Base-by-base conservation (phyloP, 2,797 vertebrate genomes). In the Malacoctenus gilli region DNA sequence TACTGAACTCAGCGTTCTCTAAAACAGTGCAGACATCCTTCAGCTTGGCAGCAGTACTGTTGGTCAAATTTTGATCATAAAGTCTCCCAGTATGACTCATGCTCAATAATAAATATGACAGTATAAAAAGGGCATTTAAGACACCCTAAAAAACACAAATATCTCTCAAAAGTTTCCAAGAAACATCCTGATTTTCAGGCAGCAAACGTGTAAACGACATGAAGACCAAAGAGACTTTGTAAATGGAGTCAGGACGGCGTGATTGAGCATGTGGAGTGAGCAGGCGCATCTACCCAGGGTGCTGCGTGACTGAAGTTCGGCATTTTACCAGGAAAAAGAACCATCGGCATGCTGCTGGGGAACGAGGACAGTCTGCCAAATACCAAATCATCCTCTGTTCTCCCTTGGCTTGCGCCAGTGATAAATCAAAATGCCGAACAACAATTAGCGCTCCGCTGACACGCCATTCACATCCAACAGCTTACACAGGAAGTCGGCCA, bases 361-460 rank as follows among this genome's bases (percentile, higher is more conserved):
- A 80, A 72, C 2, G 43, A 38, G 44, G 64, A 72, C 50, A 64
- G 64, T 35, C 82, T 79, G 78, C 86, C 84, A 85, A 85, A 82
- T 68, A 71, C 68, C 79, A 79, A 83, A 88, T 74, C 68, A 64
- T 84, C 72, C 69, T 71, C 70, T 79, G 60, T 76, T 85, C 72
- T 80, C 69, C 58, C 55, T 68, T 83, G 82, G 78, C 84, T 77
- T 72, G 62, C 4, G 57, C 19, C 56, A 70, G 72, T 55, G 65
- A 86, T 85, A 83, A 85, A 83, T 86, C 70, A 80, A 74, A 85
- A 69, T 58, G 67, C 47, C 8, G 20, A 79, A 69, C 74, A 72
- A 87, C 83, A 88, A 89, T 89, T 88, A 87, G 69, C 85, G 81
- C 79, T 80, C 72, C 64, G 77, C 83, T 84, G 84, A 89, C 86